These are phyloP conservation scores for Notothenia coriiceps DNA, from an alignment of 2,113 vertebrate genomes.

Conservation along the genomic window DNA sequence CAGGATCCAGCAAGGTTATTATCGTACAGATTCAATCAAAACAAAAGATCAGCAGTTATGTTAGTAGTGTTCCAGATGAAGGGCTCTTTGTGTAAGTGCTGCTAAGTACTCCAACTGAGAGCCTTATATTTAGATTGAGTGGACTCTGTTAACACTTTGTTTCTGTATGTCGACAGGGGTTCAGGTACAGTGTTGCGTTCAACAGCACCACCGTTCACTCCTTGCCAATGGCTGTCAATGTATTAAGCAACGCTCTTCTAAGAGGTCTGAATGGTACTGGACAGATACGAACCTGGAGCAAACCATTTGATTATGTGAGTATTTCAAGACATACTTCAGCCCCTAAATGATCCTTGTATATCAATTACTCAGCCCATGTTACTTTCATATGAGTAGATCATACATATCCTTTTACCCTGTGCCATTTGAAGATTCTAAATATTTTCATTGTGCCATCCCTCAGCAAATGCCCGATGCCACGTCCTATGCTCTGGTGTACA, in stretches of 20 bases:
- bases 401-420: background rate
- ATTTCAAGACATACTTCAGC: too few species aligned
- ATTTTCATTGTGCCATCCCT: background rate
- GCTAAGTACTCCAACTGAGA: background rate
- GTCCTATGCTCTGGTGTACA: constrained; percentile 83
- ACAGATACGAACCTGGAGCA: constrained; percentile 91
- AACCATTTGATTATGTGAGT: constrained; percentile 90
- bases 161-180: constrained; percentile 79
- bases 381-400: background rate
- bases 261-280: constrained; percentile 87
- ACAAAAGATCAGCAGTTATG: background rate
- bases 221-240: constrained; percentile 91
- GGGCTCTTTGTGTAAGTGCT: constrained; percentile 9
- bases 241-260: constrained; percentile 94
- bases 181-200: constrained; percentile 87
- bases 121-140: background rate
- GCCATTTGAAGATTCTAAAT: background rate
- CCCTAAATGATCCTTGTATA: too few species aligned
- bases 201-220: constrained; percentile 96
- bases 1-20: constrained; percentile 86
- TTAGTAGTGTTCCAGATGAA: background rate
- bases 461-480: constrained; percentile 82
- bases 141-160: background rate
- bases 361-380: too few species aligned
- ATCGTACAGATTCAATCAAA: background rate